Percentiles rank a stretch among this genome's conserved stretches.
Conservation (phyloP, 2,888 invertebrate genomes). For the Drosophila sordidula region DNA sequence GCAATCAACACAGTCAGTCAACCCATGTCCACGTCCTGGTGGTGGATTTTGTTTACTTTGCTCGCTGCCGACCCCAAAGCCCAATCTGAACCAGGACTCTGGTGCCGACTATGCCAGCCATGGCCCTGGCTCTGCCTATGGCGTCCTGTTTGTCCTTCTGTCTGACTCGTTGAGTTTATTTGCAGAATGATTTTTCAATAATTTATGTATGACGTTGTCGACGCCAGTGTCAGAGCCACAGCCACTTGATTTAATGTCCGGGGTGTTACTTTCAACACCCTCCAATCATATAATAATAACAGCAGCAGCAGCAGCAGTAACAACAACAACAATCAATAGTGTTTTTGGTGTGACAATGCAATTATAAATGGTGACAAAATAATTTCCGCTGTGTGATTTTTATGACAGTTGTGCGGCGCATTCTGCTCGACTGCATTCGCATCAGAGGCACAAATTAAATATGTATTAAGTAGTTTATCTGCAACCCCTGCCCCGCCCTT, state of each 20-base stretch:
- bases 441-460: constrained; percentile 62
- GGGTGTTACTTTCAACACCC: constrained; percentile 83
- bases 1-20: constrained; percentile 66
- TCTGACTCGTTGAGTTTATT: constrained; percentile 64
- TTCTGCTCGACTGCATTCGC: constrained; percentile 68
- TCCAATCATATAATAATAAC: constrained; percentile 65
- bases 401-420: constrained; percentile 81
- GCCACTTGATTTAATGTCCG: constrained; percentile 79
- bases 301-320: constrained; percentile 27
- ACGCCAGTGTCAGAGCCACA: constrained; percentile 30
- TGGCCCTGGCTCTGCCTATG: not conserved
- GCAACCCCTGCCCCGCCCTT: constrained; percentile 25
- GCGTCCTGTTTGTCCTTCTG: constrained; percentile 17
- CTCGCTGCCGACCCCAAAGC: constrained; percentile 8
- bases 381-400: constrained; percentile 84
- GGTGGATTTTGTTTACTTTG: constrained; percentile 71
- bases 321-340: constrained; percentile 39
- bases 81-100: constrained; percentile 10
- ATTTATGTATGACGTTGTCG: constrained; percentile 76
- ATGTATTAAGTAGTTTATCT: constrained; percentile 71
- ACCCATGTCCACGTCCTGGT: constrained; percentile 41
- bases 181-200: constrained; percentile 82
- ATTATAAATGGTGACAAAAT: constrained; percentile 84
- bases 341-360: constrained; percentile 81
- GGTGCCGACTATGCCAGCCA: not conserved